Evolutionary conservation across 2,888 invertebrate genomes (phyloP).

Genomic region (Coelogynopora nodosa): DNA sequence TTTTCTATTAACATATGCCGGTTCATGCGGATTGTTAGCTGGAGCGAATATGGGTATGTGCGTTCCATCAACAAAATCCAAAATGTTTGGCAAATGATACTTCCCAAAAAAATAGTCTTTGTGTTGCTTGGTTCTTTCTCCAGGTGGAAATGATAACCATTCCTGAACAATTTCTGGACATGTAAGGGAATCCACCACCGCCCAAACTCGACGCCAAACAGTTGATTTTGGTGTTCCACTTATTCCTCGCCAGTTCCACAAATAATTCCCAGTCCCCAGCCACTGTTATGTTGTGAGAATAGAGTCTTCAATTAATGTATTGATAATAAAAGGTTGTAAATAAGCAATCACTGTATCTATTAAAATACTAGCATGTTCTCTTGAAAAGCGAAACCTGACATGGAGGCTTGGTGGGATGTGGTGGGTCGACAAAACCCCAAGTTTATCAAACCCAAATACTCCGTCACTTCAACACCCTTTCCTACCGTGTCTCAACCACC

Average conservation of each 20-base stretch:
- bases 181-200: background rate
- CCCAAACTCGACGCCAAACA: slow-evolving; percentile 30
- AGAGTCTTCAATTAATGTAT: background rate
- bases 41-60: slow-evolving; percentile 26
- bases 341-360: background rate
- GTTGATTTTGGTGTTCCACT: slow-evolving; percentile 19
- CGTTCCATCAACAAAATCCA: slow-evolving; percentile 29
- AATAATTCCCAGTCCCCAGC: slow-evolving; percentile 4
- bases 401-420: background rate
- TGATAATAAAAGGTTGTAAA: background rate
- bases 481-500: slow-evolving; percentile 18
- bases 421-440: slow-evolving; percentile 6
- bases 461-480: slow-evolving; percentile 21
- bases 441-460: background rate
- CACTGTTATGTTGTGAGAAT: background rate
- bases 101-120: slow-evolving; percentile 13
- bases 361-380: background rate
- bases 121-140: slow-evolving; percentile 27
- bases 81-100: slow-evolving; percentile 35
- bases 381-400: background rate
- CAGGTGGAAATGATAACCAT: slow-evolving; percentile 28
- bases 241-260: slow-evolving; percentile 2
- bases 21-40: slow-evolving; percentile 26
- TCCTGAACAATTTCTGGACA: slow-evolving; percentile 9
- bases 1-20: slow-evolving; percentile 22